A percentile compares a stretch with the other conserved stretches of the same genome.
Evolutionary conservation across 2,888 invertebrate genomes (phyloP).

Genomic region (Macrostomum cliftonense): DNA sequence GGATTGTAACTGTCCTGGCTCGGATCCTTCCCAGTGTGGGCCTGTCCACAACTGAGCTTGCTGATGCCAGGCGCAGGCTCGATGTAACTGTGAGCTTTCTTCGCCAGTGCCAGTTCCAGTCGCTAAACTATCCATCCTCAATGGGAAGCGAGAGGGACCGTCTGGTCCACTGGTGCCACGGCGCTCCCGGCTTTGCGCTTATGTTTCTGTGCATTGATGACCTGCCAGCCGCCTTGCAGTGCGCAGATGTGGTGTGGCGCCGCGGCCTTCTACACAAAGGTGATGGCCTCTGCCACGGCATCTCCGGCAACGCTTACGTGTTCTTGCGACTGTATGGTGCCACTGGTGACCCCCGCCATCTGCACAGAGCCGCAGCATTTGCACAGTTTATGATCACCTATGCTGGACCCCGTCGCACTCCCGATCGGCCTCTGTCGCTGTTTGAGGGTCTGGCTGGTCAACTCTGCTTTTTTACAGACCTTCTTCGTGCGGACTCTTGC

Average conservation of each 20-base stretch:
- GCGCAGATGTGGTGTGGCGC: slow-evolving; percentile 60
- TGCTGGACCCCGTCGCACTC: slow-evolving; percentile 47
- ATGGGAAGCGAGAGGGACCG: slow-evolving; percentile 48
- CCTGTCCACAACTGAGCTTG: background rate
- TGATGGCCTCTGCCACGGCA: slow-evolving; percentile 70
- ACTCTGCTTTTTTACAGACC: slow-evolving; percentile 58
- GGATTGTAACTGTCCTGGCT: slow-evolving; percentile 56
- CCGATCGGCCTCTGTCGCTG: slow-evolving; percentile 62
- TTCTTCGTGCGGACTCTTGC: slow-evolving; percentile 46
- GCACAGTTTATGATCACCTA: slow-evolving; percentile 49
- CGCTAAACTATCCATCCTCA: slow-evolving; percentile 55
- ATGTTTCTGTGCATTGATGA: slow-evolving; percentile 45
- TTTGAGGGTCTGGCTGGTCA: slow-evolving; percentile 72
- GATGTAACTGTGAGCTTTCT: slow-evolving; percentile 36
- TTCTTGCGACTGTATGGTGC: slow-evolving; percentile 57
- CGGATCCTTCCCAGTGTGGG: background rate
- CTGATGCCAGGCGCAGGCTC: slow-evolving; percentile 1
- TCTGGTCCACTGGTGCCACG: slow-evolving; percentile 79
- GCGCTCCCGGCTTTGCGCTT: slow-evolving; percentile 66
- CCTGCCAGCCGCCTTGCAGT: slow-evolving; percentile 49
- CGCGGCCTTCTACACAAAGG: slow-evolving; percentile 63
- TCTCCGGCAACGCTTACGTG: slow-evolving; percentile 65
- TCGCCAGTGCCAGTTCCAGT: slow-evolving; percentile 33
- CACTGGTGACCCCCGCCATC: slow-evolving; percentile 53
- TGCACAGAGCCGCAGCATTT: slow-evolving; percentile 53